Evolutionary conservation across 2,113 vertebrate genomes (phyloP).

Genomic region (Nesogale talazaci): DNA sequence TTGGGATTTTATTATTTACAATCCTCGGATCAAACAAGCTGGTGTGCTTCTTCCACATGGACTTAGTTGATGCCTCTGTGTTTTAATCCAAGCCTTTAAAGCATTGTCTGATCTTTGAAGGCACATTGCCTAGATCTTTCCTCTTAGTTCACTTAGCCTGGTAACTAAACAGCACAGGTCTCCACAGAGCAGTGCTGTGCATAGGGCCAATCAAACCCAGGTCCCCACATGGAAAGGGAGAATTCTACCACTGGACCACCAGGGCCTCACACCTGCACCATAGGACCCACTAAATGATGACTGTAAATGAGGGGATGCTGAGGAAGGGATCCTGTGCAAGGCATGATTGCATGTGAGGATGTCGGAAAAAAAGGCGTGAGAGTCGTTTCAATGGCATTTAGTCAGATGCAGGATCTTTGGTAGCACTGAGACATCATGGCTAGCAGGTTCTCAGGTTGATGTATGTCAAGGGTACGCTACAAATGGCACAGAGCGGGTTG

Average conservation of each 20-base stretch:
- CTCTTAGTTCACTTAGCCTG: not conserved
- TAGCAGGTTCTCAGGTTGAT: not conserved
- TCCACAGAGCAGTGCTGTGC: not conserved
- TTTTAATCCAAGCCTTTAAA: too few species aligned
- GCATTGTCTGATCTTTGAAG: not conserved
- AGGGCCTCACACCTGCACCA: not conserved
- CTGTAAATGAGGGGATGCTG: too few species aligned
- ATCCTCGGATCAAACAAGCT: too few species aligned
- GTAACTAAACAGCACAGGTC: not conserved
- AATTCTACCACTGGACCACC: not conserved
- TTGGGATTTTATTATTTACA: too few species aligned
- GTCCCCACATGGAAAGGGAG: not conserved
- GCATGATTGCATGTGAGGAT: fast-evolving
- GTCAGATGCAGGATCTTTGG: not conserved
- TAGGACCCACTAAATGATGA: not conserved
- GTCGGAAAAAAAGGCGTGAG: not conserved
- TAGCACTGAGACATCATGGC: not conserved
- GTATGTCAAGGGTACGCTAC: not conserved
- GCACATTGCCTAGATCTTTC: not conserved
- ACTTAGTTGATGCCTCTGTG: too few species aligned
- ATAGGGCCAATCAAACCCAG: not conserved
- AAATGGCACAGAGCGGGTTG: not conserved
- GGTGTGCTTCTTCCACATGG: too few species aligned
- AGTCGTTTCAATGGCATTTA: too few species aligned
- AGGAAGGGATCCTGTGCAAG: not conserved